Percentiles rank a stretch among this genome's conserved stretches.
Conservation (phyloP, 1,140 invertebrate genomes). For the Camponotus vicinus region DNA sequence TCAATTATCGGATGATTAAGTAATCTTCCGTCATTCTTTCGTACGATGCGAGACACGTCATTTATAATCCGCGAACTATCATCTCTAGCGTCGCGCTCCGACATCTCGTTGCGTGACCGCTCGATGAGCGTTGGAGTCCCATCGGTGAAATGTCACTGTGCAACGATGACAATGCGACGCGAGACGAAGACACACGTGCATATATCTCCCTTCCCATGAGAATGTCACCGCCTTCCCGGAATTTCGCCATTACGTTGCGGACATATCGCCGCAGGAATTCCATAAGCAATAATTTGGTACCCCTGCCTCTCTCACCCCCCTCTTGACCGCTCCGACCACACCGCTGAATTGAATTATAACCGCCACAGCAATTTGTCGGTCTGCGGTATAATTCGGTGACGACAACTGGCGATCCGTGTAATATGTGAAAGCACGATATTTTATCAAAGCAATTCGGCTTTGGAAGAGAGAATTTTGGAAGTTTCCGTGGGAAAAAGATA, state of each 20-base stretch:
- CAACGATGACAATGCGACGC: background rate
- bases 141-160: conserved; percentile 57
- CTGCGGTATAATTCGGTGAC: conserved; percentile 56
- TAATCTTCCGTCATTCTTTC: conserved; percentile 4
- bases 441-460: background rate
- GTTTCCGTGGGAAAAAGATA: background rate
- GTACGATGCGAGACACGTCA: conserved; percentile 12
- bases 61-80: conserved; percentile 11
- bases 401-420: background rate
- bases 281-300: conserved; percentile 62
- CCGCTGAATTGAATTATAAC: conserved; percentile 60
- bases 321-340: background rate
- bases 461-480: background rate
- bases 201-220: conserved; percentile 13
- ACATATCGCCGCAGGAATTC: conserved; percentile 15
- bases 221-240: conserved; percentile 61
- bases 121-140: background rate
- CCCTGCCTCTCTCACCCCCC: background rate
- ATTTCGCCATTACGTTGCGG: conserved; percentile 57
- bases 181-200: conserved; percentile 8
- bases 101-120: conserved; percentile 14
- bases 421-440: no score
- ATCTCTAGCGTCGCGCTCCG: background rate
- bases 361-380: conserved; percentile 50
- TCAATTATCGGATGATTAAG: background rate